phyloP scores from a whole-genome alignment of 92 coral and sea anemone species.

The Palythoa caribaeorum region DNA sequence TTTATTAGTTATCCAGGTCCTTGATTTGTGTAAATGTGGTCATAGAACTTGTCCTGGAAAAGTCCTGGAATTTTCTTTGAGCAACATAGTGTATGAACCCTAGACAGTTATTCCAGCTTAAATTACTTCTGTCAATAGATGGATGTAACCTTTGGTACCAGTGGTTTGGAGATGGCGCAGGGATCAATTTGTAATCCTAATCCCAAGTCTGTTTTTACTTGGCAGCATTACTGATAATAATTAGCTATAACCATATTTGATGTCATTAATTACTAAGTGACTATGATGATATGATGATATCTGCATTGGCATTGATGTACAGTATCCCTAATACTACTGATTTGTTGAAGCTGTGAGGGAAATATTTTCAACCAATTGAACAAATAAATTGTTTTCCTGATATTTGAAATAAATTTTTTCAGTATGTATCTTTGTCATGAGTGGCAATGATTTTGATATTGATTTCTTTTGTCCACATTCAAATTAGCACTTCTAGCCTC shows the following conservation, averaged over 20 bases:
- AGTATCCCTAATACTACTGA: neutral
- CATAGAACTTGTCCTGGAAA: neutral
- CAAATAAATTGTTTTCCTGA: neutral
- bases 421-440: neutral
- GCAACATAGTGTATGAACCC: neutral
- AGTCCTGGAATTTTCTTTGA: no score
- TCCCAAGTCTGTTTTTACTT: neutral
- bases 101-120: neutral
- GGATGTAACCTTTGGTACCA: neutral
- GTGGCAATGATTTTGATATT: neutral
- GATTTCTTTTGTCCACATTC: slow-evolving; percentile 2
- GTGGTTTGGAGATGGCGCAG: neutral
- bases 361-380: neutral
- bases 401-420: neutral
- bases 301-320: slow-evolving; percentile 6
- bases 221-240: neutral
- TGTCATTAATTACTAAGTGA: neutral
- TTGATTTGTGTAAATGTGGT: neutral
- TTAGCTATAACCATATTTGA: neutral
- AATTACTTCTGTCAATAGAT: neutral
- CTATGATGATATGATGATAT: slow-evolving; percentile 7
- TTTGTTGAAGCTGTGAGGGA: slow-evolving; percentile 9
- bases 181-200: neutral
- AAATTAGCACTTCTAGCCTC: slow-evolving; percentile 9
- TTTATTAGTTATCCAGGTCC: neutral